Evolutionary conservation across 2,888 invertebrate species (phyloP).

Genomic region (Cynaeus angustus): DNA sequence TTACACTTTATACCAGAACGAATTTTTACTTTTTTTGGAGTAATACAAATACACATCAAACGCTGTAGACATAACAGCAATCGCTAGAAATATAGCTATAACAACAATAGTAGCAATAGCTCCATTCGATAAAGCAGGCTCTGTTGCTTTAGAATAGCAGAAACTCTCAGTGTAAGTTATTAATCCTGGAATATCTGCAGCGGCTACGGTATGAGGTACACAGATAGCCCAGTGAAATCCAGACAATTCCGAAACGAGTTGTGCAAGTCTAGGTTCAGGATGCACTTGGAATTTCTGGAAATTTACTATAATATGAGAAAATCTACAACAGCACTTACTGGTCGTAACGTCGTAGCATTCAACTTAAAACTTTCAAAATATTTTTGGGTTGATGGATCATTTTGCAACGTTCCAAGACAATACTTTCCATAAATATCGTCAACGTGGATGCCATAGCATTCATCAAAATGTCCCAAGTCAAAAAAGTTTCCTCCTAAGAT

Average conservation of each 20-base stretch:
- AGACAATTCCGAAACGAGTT: background rate
- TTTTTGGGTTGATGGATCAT: background rate
- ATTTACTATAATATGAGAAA: background rate
- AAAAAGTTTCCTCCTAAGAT: conserved; percentile 12
- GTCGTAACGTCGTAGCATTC: background rate
- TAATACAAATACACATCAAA: conserved; percentile 22
- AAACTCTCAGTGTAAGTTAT: conserved; percentile 14
- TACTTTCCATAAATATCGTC: conserved; percentile 41
- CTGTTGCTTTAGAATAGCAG: conserved; percentile 46
- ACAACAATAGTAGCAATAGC: conserved; percentile 41
- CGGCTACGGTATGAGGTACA: conserved; percentile 25
- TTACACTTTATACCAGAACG: no score
- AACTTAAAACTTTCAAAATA: background rate
- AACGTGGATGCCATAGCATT: conserved; percentile 36
- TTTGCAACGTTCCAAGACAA: conserved; percentile 28
- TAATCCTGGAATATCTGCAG: conserved; percentile 28
- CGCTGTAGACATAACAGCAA: background rate
- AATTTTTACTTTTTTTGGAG: conserved; percentile 4
- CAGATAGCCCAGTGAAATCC: conserved; percentile 41
- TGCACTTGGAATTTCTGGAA: conserved; percentile 4
- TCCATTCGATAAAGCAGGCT: conserved; percentile 36
- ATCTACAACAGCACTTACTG: background rate
- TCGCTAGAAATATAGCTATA: conserved; percentile 8
- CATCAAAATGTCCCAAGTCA: conserved; percentile 46
- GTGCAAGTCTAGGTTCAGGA: conserved; percentile 13